phyloP scores from a whole-genome alignment of 2,113 vertebrate genomes.

The Lanius collurio region DNA sequence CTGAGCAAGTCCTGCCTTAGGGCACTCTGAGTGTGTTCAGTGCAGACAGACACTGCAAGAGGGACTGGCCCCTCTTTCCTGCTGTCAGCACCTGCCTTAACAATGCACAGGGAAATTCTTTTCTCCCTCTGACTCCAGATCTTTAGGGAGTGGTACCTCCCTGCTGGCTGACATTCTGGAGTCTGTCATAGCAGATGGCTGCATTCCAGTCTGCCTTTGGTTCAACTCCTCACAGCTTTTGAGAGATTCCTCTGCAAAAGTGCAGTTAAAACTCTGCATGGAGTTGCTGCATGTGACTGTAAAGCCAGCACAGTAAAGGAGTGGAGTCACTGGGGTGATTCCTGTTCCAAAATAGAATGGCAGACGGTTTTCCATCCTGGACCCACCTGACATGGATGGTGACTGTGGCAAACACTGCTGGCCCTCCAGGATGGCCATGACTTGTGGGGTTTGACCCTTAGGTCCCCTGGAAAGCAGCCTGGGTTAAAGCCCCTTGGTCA shows the following conservation, averaged over 20 bases:
- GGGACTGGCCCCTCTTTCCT: neutral
- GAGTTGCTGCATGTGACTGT: neutral
- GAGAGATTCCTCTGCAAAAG: neutral
- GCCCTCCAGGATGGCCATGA: neutral
- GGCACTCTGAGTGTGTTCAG: neutral
- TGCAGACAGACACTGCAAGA: neutral
- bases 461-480: neutral
- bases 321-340: neutral
- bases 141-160: neutral
- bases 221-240: neutral
- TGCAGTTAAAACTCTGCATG: neutral
- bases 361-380: neutral
- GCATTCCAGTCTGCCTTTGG: neutral
- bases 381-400: no score
- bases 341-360: neutral
- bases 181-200: neutral
- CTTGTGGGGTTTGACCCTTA: neutral
- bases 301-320: neutral
- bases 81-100: neutral
- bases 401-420: neutral
- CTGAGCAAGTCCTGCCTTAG: neutral
- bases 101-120: neutral
- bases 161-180: neutral
- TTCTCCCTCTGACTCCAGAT: neutral
- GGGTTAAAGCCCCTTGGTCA: neutral